These are phyloP conservation scores for Climacteris rufus DNA, from an alignment of 2,113 vertebrate genomes.

Conservation along the genomic window DNA sequence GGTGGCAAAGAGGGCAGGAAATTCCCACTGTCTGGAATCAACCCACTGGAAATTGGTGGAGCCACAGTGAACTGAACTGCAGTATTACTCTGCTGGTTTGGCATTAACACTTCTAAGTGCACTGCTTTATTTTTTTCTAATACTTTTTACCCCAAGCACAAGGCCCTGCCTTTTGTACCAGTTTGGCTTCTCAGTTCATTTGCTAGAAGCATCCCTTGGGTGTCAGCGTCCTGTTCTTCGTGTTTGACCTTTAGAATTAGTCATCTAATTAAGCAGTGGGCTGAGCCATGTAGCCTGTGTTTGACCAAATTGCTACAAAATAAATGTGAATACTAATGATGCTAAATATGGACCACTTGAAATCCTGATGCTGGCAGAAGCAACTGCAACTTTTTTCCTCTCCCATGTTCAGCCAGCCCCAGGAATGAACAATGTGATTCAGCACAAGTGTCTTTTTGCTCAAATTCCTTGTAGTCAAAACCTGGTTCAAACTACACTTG, in stretches of 20 bases:
- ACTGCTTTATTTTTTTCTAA: background rate
- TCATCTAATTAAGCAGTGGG: background rate
- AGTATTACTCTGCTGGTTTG: background rate
- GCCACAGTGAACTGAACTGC: background rate
- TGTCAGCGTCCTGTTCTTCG: background rate
- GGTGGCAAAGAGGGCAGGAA: background rate
- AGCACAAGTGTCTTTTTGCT: background rate
- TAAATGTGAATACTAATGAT: background rate
- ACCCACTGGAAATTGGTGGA: background rate
- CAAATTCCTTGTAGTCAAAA: background rate
- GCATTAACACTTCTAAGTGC: background rate
- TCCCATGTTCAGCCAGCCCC: background rate
- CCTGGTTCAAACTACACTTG: background rate
- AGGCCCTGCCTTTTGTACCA: background rate
- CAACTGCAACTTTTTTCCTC: background rate
- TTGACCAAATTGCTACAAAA: background rate
- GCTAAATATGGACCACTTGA: background rate
- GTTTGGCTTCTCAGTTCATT: background rate
- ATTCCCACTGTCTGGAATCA: rapidly evolving
- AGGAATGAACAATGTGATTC: background rate
- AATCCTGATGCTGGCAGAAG: background rate
- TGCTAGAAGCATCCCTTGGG: background rate
- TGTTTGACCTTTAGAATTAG: background rate
- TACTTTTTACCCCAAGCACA: no score
- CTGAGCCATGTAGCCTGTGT: background rate